Conservation (phyloP, 2,888 invertebrate species). For the Drosophila anomalata region DNA sequence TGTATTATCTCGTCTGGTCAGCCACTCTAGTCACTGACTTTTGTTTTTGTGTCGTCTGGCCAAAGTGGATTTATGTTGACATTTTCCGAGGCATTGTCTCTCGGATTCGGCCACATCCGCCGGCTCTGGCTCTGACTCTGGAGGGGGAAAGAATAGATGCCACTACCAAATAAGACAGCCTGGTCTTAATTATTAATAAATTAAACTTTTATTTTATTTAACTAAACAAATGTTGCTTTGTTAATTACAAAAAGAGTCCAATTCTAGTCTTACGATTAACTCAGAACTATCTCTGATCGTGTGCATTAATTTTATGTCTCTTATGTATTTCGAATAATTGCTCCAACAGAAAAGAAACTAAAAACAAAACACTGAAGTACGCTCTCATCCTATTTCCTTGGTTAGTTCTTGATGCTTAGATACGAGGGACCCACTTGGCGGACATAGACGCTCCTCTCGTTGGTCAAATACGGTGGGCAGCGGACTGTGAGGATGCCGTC, state of each 20-base stretch:
- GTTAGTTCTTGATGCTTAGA: slow-evolving; percentile 82
- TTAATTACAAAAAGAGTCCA: slow-evolving; percentile 78
- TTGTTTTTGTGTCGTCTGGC: slow-evolving; percentile 9
- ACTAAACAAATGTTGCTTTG: slow-evolving; percentile 64
- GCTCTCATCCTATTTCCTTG: slow-evolving; percentile 2
- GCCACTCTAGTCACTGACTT: slow-evolving; percentile 8
- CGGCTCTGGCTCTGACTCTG: not conserved
- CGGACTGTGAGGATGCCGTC: slow-evolving; percentile 91
- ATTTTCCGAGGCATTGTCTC: slow-evolving; percentile 45
- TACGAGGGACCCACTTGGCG: slow-evolving; percentile 89
- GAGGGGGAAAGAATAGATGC: not conserved
- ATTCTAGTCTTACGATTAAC: slow-evolving; percentile 43
- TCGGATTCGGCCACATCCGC: slow-evolving; percentile 31
- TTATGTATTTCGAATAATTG: slow-evolving; percentile 20
- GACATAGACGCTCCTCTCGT: slow-evolving; percentile 89
- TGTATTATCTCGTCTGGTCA: slow-evolving; percentile 17
- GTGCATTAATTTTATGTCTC: slow-evolving; percentile 26
- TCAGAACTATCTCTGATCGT: slow-evolving; percentile 13
- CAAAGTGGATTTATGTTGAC: slow-evolving; percentile 64
- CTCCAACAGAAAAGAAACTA: slow-evolving; percentile 46
- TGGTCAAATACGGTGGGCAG: slow-evolving; percentile 86
- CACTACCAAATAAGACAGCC: slow-evolving; percentile 25
- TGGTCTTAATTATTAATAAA: slow-evolving; percentile 61
- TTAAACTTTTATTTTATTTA: slow-evolving; percentile 74
- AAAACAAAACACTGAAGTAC: slow-evolving; percentile 48